These are phyloP conservation scores for Nudaria mundana DNA, from an alignment of 2,888 invertebrate species.

Conservation along the genomic window DNA sequence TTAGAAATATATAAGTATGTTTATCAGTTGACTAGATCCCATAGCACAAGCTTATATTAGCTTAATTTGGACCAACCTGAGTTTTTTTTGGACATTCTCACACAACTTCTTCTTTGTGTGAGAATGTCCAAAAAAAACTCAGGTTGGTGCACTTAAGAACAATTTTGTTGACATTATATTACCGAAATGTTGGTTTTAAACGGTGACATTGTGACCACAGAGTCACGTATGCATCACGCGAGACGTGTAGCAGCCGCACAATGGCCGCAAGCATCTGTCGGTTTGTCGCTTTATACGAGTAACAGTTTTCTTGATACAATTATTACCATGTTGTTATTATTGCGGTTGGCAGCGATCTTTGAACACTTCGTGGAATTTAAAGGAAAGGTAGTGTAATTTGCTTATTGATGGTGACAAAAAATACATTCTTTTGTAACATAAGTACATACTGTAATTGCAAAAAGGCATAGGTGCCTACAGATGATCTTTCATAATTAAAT, in stretches of 20 bases:
- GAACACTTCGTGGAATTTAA: constrained; percentile 53
- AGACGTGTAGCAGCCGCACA: constrained; percentile 60
- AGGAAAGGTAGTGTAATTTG: too few relatives aligned
- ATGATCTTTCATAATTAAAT: too few relatives aligned
- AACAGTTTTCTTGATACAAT: constrained; percentile 68
- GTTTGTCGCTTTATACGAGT: constrained; percentile 72
- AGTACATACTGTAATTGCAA: too few relatives aligned
- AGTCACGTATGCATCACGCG: constrained; percentile 63
- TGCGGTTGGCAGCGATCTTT: constrained; percentile 59
- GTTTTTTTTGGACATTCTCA: too few relatives aligned
- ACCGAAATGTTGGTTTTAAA: constrained; percentile 74
- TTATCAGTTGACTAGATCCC: too few relatives aligned
- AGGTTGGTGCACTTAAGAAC: constrained; percentile 50
- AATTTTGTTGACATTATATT: constrained; percentile 56
- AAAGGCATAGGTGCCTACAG: too few relatives aligned
- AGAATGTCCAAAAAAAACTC: too few relatives aligned
- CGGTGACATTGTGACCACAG: constrained; percentile 72
- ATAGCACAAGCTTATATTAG: too few relatives aligned
- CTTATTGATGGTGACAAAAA: too few relatives aligned
- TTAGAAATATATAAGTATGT: too few relatives aligned
- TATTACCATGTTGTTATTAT: constrained; percentile 63
- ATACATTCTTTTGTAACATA: constrained; percentile 10
- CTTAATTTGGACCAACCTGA: too few relatives aligned
- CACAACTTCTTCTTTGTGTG: too few relatives aligned
- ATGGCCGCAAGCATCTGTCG: constrained; percentile 79